A percentile compares a stretch with the other conserved stretches of the same genome.
These are phyloP conservation scores for Ophion costatus DNA, from an alignment of 2,888 invertebrate species.

Conservation along the genomic window DNA sequence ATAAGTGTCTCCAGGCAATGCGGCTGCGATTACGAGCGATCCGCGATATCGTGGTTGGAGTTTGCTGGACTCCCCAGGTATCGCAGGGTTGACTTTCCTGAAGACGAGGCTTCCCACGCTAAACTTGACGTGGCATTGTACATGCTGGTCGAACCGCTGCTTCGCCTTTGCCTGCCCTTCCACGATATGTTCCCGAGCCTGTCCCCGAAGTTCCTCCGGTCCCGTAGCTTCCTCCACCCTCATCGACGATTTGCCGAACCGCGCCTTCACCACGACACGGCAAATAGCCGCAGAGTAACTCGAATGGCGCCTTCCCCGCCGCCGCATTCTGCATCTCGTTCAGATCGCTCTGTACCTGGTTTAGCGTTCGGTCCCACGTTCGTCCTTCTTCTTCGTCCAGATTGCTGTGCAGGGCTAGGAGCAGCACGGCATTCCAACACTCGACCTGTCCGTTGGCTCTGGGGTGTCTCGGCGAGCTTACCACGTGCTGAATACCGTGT, in stretches of 20 bases:
- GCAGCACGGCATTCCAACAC: constrained; percentile 52
- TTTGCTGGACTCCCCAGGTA: too few relatives aligned
- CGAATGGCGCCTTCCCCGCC: constrained; percentile 43
- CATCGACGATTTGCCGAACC: background rate
- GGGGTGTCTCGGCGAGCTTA: constrained; percentile 58
- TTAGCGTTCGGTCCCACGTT: constrained; percentile 7
- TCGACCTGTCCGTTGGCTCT: constrained; percentile 63
- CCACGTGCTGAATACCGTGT: constrained; percentile 51
- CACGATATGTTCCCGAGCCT: too few relatives aligned
- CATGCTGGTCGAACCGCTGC: too few relatives aligned
- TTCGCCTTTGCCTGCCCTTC: too few relatives aligned
- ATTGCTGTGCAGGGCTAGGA: constrained; percentile 37
- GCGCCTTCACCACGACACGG: constrained; percentile 1
- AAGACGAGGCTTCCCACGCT: too few relatives aligned
- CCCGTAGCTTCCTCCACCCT: background rate
- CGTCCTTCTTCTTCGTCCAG: constrained; percentile 13
- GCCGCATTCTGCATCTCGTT: constrained; percentile 56
- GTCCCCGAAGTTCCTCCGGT: too few relatives aligned
- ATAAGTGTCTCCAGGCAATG: too few relatives aligned
- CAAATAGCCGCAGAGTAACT: constrained; percentile 55
- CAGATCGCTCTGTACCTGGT: constrained; percentile 47
- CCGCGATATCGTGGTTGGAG: too few relatives aligned
- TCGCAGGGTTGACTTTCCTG: too few relatives aligned
- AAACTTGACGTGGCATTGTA: background rate
- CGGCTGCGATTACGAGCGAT: too few relatives aligned